These are phyloP conservation scores for Oryzias woworae DNA, from an alignment of 2,113 vertebrate genomes.

Conservation along the genomic window DNA sequence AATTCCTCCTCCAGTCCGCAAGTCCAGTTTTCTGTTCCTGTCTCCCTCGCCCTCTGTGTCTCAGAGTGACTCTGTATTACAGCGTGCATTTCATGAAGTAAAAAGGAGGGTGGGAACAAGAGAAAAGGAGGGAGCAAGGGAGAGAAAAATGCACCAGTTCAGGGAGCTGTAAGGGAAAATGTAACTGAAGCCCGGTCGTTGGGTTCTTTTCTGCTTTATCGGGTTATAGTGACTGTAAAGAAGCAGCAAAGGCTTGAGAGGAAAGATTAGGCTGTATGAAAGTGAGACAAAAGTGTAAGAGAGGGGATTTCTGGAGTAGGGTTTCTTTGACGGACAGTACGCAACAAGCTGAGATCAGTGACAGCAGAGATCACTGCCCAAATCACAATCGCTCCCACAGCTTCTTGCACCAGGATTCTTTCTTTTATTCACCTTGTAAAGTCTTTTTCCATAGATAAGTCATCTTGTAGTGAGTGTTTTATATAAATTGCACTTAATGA, in stretches of 20 bases:
- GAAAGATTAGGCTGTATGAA: slow-evolving; percentile 54
- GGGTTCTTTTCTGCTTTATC: slow-evolving; percentile 54
- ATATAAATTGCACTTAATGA: too few relatives aligned
- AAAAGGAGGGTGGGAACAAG: slow-evolving; percentile 69
- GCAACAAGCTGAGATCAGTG: slow-evolving; percentile 65
- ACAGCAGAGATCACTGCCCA: slow-evolving; percentile 52
- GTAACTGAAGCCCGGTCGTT: slow-evolving; percentile 55
- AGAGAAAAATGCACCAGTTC: slow-evolving; percentile 51
- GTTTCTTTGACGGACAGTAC: slow-evolving; percentile 63
- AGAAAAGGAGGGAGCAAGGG: slow-evolving; percentile 61
- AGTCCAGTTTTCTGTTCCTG: slow-evolving; percentile 71
- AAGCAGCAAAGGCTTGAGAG: slow-evolving; percentile 25
- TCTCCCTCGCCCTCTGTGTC: slow-evolving; percentile 69
- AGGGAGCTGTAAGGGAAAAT: slow-evolving; percentile 50
- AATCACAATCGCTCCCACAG: slow-evolving; percentile 50
- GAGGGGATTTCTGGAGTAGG: slow-evolving; percentile 52
- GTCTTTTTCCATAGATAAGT: neutral
- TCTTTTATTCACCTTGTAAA: neutral
- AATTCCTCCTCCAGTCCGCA: slow-evolving; percentile 70
- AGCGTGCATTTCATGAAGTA: slow-evolving; percentile 60
- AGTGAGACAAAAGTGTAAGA: slow-evolving; percentile 55
- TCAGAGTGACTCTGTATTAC: slow-evolving; percentile 68
- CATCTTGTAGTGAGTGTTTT: too few relatives aligned
- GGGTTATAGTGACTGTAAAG: slow-evolving; percentile 49
- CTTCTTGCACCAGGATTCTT: neutral